Evolutionary conservation across 2,113 vertebrate genomes (phyloP), one percentile per base, ranked within the genome.

Genomic region (Campylorhamphus procurvoides): DNA sequence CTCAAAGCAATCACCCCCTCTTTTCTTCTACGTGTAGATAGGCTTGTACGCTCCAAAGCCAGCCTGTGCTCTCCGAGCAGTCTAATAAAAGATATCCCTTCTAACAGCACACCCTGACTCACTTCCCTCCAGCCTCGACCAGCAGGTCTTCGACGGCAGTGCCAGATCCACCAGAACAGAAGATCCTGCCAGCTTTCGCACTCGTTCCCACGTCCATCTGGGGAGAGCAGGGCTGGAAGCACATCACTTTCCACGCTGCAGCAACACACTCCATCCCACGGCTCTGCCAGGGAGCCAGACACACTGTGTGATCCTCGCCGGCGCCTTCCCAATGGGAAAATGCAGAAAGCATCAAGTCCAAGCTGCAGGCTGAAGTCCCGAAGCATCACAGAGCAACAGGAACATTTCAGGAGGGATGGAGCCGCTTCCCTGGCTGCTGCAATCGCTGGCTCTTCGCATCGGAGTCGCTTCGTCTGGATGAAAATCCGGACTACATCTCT

Each of bases 41-140:
- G 67, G 12, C 33, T 64, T 10, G 31, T 8, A 27, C 2, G 1
- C 47, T 75, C 91, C 85, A 76, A 56, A 88, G 67, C 56, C 85
- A 59, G 78, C 3, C 72, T 40, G 75, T 7, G 1, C 52, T 76
- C 79, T 29, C 53, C 1, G 0, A 64, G 44, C 53, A 63, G 66
- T 40, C 91, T 90, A 96, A 94, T 76, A 96, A 95, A 94, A 96
- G 86, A 90, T 37, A 86, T 86, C 91, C 91, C 93, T 90, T 86
- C 89, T 73, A 90, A 83, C 94, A 77, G 96, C 83, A 90, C 90
- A 64, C 17, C 95, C 92, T 95, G 95, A 96, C 81, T 95, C 96
- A 97, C 90, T 94, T 97, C 93, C 95, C 93, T 92, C 79, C 5
- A 40, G 72, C 72, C 71, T 63, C 50, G 1, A 88, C 46, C 93